Evolutionary conservation across 1,140 invertebrate genomes (phyloP).

Genomic region (Magallana ariakensis): DNA sequence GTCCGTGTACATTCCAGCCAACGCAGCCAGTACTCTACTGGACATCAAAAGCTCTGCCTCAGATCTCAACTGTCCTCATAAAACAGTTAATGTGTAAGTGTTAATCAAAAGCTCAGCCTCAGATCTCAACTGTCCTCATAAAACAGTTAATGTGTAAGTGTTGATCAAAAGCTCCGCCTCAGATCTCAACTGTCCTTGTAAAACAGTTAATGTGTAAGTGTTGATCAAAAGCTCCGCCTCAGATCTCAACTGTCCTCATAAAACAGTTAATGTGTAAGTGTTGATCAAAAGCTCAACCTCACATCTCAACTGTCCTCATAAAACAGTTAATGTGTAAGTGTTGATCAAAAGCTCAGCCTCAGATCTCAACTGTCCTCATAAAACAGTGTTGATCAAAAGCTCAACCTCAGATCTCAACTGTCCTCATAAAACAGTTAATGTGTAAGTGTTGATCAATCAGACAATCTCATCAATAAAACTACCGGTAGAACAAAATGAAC

Average conservation of each 20-base stretch:
- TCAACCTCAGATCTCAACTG: slow-evolving; percentile 37
- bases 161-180: slow-evolving; percentile 38
- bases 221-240: slow-evolving; percentile 38
- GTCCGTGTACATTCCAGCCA: slow-evolving; percentile 39
- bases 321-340: slow-evolving; percentile 27
- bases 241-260: slow-evolving; percentile 41
- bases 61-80: slow-evolving; percentile 41
- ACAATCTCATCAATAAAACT: too few relatives aligned
- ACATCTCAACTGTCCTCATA: slow-evolving; percentile 41
- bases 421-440: slow-evolving; percentile 37
- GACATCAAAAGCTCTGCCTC: slow-evolving; percentile 44
- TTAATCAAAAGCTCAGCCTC: not conserved
- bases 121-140: slow-evolving; percentile 41
- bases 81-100: slow-evolving; percentile 46
- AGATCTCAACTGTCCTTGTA: slow-evolving; percentile 40
- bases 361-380: too few relatives aligned
- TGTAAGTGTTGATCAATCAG: too few relatives aligned
- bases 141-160: too few relatives aligned
- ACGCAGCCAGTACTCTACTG: slow-evolving; percentile 2
- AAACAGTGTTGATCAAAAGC: too few relatives aligned
- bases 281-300: slow-evolving; percentile 37
- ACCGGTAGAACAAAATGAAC: too few relatives aligned
- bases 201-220: too few relatives aligned
- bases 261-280: too few relatives aligned
- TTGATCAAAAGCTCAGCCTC: not conserved